Conservation (phyloP, 1,140 invertebrate species). For the Caerostris extrusa region DNA sequence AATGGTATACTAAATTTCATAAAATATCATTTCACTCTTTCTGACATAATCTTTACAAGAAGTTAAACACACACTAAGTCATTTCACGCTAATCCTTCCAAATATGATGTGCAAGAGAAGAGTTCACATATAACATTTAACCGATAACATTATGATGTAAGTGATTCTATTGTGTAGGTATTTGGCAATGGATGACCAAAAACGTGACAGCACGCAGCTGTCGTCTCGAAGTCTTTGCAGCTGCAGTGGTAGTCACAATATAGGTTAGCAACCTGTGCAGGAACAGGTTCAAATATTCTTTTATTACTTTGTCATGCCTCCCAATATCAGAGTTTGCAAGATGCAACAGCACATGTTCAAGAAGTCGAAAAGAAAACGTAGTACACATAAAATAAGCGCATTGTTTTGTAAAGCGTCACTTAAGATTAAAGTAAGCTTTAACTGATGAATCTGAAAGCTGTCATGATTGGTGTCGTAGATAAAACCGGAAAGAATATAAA, state of each 20-base stretch:
- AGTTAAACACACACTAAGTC: background rate
- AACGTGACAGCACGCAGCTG: background rate
- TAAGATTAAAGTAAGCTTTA: too few relatives aligned
- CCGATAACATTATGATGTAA: background rate
- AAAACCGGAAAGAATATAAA: too few relatives aligned
- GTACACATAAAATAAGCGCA: too few relatives aligned
- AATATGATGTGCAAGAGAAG: background rate
- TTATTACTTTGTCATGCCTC: background rate
- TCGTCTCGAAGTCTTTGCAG: background rate
- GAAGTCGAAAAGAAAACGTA: too few relatives aligned
- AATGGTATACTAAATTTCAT: too few relatives aligned
- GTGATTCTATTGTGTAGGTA: background rate
- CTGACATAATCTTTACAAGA: background rate
- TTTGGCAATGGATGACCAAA: background rate
- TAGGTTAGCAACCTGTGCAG: background rate
- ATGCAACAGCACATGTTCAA: too few relatives aligned
- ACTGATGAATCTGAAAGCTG: too few relatives aligned
- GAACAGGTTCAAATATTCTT: background rate
- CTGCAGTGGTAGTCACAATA: background rate
- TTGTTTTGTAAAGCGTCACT: too few relatives aligned
- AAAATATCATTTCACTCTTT: too few relatives aligned
- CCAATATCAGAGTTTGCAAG: too few relatives aligned
- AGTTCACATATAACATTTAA: too few relatives aligned
- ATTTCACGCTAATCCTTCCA: background rate
- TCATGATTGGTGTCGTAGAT: too few relatives aligned